These are phyloP conservation scores for Cordilura impudica DNA, from an alignment of 2,888 invertebrate genomes.

Conservation along the genomic window DNA sequence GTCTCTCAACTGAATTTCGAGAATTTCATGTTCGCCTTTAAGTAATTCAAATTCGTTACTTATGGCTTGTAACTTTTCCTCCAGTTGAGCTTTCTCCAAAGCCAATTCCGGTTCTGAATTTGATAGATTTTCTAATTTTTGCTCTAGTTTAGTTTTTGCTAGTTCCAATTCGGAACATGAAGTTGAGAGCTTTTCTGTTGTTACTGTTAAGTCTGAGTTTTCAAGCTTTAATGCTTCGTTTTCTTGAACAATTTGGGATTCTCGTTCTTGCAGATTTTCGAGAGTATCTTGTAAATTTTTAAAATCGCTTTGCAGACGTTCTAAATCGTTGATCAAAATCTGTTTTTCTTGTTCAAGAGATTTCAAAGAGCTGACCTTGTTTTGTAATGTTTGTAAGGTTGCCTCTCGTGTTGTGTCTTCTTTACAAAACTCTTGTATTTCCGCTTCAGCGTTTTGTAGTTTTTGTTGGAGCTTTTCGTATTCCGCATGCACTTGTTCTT, in stretches of 20 bases:
- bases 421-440: slow-evolving; percentile 43
- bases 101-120: slow-evolving; percentile 4
- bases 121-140: not conserved
- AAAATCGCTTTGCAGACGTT: not conserved
- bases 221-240: not conserved
- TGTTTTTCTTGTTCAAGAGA: slow-evolving; percentile 27
- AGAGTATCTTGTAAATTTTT: slow-evolving; percentile 18
- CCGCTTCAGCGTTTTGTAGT: slow-evolving; percentile 38
- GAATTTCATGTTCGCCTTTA: not conserved
- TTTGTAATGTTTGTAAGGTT: slow-evolving; percentile 36
- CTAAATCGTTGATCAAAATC: not conserved
- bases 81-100: slow-evolving; percentile 4
- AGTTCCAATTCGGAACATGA: slow-evolving; percentile 14
- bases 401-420: slow-evolving; percentile 37
- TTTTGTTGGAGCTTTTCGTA: slow-evolving; percentile 29
- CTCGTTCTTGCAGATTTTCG: slow-evolving; percentile 51
- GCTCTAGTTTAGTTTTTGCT: not conserved
- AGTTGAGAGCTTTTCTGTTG: slow-evolving; percentile 4
- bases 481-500: slow-evolving; percentile 29
- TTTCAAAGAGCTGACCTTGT: slow-evolving; percentile 5
- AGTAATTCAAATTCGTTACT: slow-evolving; percentile 11
- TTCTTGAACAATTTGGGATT: not conserved
- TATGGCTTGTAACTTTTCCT: slow-evolving; percentile 17
- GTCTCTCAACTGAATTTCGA: slow-evolving; percentile 12
- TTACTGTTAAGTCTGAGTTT: not conserved